Evolutionary conservation across 23 tunicate species (phyloP), one percentile per base, ranked within the genome.

Genomic region (Corella eumyota): DNA sequence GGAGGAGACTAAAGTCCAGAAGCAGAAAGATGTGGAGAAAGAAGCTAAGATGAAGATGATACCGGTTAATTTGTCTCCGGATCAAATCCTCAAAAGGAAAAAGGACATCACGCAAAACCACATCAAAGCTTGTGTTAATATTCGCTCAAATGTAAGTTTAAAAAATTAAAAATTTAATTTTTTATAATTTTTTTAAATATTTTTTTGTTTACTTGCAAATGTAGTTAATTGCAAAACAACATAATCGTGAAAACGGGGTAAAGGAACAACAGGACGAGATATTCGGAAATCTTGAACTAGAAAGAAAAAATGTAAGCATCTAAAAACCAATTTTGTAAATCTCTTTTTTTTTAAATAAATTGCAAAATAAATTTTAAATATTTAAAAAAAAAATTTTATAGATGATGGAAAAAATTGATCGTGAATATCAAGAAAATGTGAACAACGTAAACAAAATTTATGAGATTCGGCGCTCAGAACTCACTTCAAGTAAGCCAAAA

Each of bases 1-100:
- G 0, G 95, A 86, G 47, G 62, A 77, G 15, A 50, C 11, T 15
- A 66, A 35, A 34, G 71, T 86, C 25, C 73, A 66, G 30, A 72
- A 60, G 24, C 36, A 28, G 44, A 86, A 86, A 47, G 73, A 78
- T 31, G 64, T 54, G 0, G 95, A 86, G 52, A 77, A 77, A 50
- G 95, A 78, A 19, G 48, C 48, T 25, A 67, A 54, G 26, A 52
- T 77, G 13, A 53, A 56, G 22, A 53, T 27, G 0, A 46, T 86
- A 5, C 69, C 94, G 7, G 54, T 31, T 4, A 37, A 65, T 58
- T 32, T 78, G 13, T 28, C 37, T n/a, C 60, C 60, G 25, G 76
- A 78, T 25, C 80, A 86, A 38, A 2, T 67, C 7, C 71, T 65
- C 45, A 45, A 34, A 35, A 73, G 53, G 55, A 77, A 68, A 32